phyloP scores from a whole-genome alignment of 2,113 vertebrate species.

The Semnopithecus entellus region DNA sequence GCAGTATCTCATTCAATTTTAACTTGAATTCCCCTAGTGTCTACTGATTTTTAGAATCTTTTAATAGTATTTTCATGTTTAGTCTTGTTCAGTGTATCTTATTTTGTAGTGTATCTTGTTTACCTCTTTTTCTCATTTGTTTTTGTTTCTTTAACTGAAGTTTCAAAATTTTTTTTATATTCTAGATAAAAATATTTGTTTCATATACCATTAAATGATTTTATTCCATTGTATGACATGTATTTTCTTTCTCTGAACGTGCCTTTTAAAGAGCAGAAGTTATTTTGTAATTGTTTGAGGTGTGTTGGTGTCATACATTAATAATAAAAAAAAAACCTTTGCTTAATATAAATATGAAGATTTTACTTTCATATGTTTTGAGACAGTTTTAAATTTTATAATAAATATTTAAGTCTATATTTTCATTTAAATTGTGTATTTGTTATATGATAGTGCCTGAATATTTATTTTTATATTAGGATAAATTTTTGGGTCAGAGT shows the following conservation, averaged over 20 bases:
- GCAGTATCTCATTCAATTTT: background rate
- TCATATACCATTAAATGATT: background rate
- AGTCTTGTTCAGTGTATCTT: background rate
- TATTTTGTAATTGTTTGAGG: too few species aligned
- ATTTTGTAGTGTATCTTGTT: background rate
- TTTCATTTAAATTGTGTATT: background rate
- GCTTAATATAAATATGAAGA: background rate
- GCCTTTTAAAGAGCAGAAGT: background rate
- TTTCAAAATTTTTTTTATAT: background rate
- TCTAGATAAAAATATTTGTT: background rate
- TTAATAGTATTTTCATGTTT: background rate
- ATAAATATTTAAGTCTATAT: background rate
- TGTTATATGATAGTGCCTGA: background rate
- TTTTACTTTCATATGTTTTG: background rate
- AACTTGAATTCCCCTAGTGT: background rate
- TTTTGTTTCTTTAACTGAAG: background rate
- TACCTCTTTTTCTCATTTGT: background rate
- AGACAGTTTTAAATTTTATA: background rate
- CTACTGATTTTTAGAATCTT: background rate
- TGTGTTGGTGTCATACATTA: background rate
- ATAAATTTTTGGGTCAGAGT: background rate
- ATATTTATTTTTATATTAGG: background rate
- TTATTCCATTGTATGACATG: background rate
- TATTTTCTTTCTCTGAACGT: background rate
- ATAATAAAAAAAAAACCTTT: background rate